Base-by-base conservation (phyloP, 1,140 invertebrate genomes). In the Aphelinus certus region DNA sequence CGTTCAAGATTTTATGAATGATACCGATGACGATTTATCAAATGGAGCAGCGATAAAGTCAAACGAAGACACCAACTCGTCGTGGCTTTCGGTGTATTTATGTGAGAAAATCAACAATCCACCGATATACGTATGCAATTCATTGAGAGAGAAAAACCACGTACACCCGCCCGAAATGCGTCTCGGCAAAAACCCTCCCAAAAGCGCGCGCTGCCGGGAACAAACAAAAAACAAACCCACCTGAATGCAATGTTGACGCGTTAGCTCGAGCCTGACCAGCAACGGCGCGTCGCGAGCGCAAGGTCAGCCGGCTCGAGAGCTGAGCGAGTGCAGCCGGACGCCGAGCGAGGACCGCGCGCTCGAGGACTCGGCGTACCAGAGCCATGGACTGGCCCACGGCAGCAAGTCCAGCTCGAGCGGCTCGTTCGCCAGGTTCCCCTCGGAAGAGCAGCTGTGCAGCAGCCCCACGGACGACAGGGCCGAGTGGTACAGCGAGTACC, bases 401-500 rank as follows among this genome's bases (percentile, higher is more conserved):
- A 88, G 89, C 71, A 87, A 88, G 51, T 88, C 84, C 3, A 89
- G 88, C 49, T 91, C 90, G 7, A 88, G 88, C 66, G 85, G 85
- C 0, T 89, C 86, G 1, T 86, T 87, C 56, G 81, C 87, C 3
- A 88, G 85, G 62, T 90, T 91, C 47, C 89, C 91, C 2, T 92
- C 92, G 0, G 91, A 92, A 58, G 90, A 91, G 78, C 81, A 82
- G 47, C 81, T 80, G 74, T 80, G 74, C 77, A 80, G 61, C 68
- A 81, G 57, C 64, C 56, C 72, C 78, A 79, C 71, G 79, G 83
- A 86, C 43, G 86, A 84, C 43, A 82, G 76, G 48, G 84, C 86
- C 4, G 90, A 92, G 73, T 91, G 90, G 90, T 92, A 91, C 77
- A 84, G 87, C 60, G 91, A 91, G 71, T 91, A 91, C 77, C 84